Evolutionary conservation across 2,113 vertebrate genomes (phyloP).

Genomic region (Syrrhaptes paradoxus): DNA sequence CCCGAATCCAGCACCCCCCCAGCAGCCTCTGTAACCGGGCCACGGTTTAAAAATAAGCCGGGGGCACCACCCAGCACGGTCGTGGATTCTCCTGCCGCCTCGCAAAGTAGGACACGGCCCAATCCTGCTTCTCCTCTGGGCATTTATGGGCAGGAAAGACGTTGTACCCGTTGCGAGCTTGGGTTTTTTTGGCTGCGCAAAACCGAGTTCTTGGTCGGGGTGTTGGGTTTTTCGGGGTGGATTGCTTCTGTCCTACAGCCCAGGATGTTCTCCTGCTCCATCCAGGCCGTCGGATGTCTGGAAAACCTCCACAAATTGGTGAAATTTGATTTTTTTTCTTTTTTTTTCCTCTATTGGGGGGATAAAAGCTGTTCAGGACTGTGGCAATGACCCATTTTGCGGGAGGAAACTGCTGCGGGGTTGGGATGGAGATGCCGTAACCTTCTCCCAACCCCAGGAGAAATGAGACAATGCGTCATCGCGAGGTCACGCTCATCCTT

Average conservation of each 20-base stretch:
- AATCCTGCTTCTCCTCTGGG: background rate
- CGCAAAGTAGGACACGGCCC: background rate
- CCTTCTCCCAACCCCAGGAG: background rate
- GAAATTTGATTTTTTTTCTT: background rate
- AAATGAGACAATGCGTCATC: background rate
- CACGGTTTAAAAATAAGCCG: slow-evolving; percentile 8
- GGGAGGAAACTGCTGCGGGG: background rate
- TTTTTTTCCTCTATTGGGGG: background rate
- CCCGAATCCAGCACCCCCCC: background rate
- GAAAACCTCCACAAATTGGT: background rate
- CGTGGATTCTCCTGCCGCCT: background rate
- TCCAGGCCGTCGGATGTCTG: background rate
- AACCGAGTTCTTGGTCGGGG: background rate
- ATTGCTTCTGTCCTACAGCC: background rate
- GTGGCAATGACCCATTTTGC: background rate
- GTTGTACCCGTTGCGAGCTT: too few relatives aligned
- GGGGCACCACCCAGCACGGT: background rate
- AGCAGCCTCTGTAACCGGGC: background rate
- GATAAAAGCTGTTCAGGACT: background rate
- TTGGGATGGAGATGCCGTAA: background rate
- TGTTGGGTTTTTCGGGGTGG: background rate
- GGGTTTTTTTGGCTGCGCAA: background rate
- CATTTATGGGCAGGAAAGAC: background rate
- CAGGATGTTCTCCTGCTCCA: background rate
- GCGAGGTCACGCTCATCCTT: background rate